Evolutionary conservation across 2,888 invertebrate species (phyloP).

Genomic region (Allophyes oxyacanthae): DNA sequence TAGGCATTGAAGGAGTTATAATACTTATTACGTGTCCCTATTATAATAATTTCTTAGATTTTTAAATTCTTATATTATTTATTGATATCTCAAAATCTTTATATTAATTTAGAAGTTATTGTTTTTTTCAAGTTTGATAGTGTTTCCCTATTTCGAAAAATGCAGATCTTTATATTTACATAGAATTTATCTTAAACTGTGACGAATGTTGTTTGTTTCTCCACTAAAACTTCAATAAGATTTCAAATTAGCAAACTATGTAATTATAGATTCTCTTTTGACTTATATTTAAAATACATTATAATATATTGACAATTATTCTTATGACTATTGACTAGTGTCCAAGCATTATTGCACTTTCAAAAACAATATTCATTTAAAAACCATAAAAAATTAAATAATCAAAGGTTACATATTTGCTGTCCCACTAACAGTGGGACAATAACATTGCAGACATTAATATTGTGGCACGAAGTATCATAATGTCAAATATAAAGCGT

Average conservation of each 20-base stretch:
- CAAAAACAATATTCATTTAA: conserved; percentile 8
- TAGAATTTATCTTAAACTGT: not conserved
- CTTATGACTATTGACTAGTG: conserved; percentile 37
- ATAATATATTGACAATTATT: too few species aligned
- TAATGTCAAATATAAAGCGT: too few species aligned
- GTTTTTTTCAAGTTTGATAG: not conserved
- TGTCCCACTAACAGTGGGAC: too few species aligned
- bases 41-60: too few species aligned
- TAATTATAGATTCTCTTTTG: conserved; percentile 1
- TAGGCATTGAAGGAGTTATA: too few species aligned
- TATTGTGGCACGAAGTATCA: too few species aligned
- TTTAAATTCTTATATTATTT: not conserved
- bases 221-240: not conserved
- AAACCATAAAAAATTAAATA: conserved; percentile 7
- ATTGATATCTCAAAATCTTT: conserved; percentile 26
- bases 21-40: too few species aligned
- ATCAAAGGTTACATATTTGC: too few species aligned
- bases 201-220: not conserved
- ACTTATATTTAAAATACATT: conserved; percentile 17
- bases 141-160: not conserved
- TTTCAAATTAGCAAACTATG: conserved; percentile 2
- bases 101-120: not conserved
- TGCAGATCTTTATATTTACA: conserved; percentile 5
- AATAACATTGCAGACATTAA: too few species aligned
- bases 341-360: conserved; percentile 13